Evolutionary conservation across 2,113 vertebrate species (phyloP), one percentile per base, ranked within the genome.

Genomic region (Leuciscus idus): DNA sequence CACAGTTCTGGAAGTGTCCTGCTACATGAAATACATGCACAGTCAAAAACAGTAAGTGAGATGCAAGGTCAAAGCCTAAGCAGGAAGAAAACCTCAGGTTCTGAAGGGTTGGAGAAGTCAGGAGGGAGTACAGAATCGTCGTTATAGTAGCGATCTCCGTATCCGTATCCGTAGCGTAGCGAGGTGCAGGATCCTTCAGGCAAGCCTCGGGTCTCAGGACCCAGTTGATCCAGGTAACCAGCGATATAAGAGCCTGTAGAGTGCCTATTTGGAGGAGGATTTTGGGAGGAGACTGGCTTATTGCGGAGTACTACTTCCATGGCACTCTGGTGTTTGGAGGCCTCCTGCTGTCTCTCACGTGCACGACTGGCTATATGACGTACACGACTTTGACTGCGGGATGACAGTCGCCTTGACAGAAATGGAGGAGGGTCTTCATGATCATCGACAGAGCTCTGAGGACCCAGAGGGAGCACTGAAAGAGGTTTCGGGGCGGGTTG

Each of bases 51-150:
- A 74, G 76, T 26, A 55, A 61, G 87, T 82, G 85, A 81, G 48
- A 26, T 84, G 79, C 77, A 87, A 23, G 90, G 70, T 95, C 96
- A 99, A 86, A 99, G 94, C 93, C 98, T 93, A 81, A 99, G 95
- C 85, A 99, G 93, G 89, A 99, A 99, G 92, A 98, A 99, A 17
- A 99, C 94, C 91, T 99, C 98, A 5, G 98, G 97, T 90, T 99
- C 96, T 36, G 97, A 97, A 0, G 91, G 89, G 2, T 87, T 85
- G 19, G 84, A 91, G 19, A 94, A 89, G 57, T 97, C 93, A 70
- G 92, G 90, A 86, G 89, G 93, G 87, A 95, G 90, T 43, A 94
- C 87, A 10, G 96, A 92, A 50, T 92, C 84, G 21, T 92, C 95
- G 0, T 90, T 79, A n/a, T 91, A 94, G 73, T 94, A 91, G 7